Conservation (phyloP, 1,140 invertebrate species). For the Caenorhabditis brenneri region DNA sequence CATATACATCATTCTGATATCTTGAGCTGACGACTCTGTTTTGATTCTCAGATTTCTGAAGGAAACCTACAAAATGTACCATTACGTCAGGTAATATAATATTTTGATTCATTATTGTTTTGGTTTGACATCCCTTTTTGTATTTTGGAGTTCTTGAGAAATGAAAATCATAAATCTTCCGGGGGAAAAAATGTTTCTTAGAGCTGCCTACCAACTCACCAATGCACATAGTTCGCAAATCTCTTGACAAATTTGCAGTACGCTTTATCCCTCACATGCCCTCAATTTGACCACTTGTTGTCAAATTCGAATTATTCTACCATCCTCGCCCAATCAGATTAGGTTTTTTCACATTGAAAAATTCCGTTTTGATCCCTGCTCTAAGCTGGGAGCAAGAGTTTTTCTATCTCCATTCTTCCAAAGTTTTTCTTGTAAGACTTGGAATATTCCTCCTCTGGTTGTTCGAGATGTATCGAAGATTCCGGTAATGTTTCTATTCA, state of each 20-base stretch:
- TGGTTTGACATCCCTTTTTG: background rate
- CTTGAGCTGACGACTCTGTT: background rate
- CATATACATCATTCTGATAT: background rate
- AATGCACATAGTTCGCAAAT: conserved; percentile 16
- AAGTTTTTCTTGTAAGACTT: background rate
- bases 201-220: background rate
- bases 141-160: background rate
- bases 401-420: background rate
- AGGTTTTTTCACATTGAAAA: conserved; percentile 29
- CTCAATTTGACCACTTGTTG: conserved; percentile 39
- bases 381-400: background rate
- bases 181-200: background rate
- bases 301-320: conserved; percentile 9
- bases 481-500: background rate
- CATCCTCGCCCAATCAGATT: background rate
- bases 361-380: conserved; percentile 8
- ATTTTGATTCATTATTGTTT: background rate
- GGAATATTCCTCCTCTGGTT: background rate
- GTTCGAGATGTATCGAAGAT: background rate
- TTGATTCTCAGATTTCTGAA: background rate
- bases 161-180: background rate
- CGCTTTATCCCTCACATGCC: background rate
- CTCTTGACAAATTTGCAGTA: background rate
- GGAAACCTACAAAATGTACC: background rate
- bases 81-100: conserved; percentile 10